Evolutionary conservation across 2,888 invertebrate genomes (phyloP).

Genomic region (Xestia xanthographa): DNA sequence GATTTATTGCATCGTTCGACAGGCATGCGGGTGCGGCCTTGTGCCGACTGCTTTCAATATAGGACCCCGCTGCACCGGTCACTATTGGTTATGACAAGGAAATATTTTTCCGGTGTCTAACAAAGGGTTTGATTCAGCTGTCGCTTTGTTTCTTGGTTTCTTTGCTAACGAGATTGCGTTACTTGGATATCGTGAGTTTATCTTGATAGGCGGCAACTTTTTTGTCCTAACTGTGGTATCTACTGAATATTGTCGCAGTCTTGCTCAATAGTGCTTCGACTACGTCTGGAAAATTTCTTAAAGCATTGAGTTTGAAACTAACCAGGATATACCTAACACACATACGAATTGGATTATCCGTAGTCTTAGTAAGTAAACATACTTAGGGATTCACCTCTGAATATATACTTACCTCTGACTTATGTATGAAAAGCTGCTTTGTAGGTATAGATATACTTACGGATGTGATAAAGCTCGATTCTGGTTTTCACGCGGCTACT

Average conservation of each 20-base stretch:
- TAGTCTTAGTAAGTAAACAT: background rate
- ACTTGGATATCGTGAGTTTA: conserved; percentile 1
- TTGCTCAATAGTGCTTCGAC: background rate
- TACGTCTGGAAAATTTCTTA: background rate
- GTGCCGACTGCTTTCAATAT: conserved; percentile 57
- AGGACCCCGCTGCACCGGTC: conserved; percentile 49
- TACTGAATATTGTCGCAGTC: background rate
- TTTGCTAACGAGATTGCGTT: conserved; percentile 25
- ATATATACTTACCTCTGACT: background rate
- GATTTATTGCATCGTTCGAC: conserved; percentile 67
- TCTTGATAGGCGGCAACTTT: background rate
- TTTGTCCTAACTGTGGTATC: background rate
- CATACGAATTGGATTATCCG: no score
- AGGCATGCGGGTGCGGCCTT: conserved; percentile 74
- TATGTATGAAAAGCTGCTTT: background rate
- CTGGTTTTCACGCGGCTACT: conserved; percentile 35
- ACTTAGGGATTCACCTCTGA: background rate
- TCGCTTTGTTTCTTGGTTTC: conserved; percentile 28
- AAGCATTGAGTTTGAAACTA: background rate
- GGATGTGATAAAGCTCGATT: background rate
- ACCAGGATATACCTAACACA: background rate
- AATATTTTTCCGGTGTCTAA: conserved; percentile 60
- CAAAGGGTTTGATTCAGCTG: conserved; percentile 54
- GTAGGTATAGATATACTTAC: background rate
- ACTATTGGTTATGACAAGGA: conserved; percentile 52